phyloP scores from a whole-genome alignment of 2,797 vertebrate genomes.

The Notolabrus celidotus region DNA sequence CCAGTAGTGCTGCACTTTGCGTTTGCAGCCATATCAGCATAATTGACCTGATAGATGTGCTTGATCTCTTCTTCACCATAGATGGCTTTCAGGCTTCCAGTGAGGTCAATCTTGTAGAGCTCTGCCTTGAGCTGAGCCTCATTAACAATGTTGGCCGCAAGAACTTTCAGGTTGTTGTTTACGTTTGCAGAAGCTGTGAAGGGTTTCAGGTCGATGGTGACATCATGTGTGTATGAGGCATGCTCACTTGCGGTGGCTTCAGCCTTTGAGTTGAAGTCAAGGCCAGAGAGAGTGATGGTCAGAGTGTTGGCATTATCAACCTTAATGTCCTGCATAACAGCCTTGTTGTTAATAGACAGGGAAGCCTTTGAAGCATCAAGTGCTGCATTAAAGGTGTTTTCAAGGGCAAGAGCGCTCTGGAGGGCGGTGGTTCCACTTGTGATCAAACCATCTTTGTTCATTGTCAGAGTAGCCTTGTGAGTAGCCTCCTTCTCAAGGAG shows the following conservation, averaged over 20 bases:
- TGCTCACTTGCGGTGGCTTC: conserved; percentile 83
- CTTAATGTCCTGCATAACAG: conserved; percentile 82
- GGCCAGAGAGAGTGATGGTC: conserved; percentile 81
- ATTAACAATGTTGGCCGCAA: conserved; percentile 81
- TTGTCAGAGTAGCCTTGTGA: conserved; percentile 87
- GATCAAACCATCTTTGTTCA: conserved; percentile 86
- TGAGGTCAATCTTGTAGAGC: conserved; percentile 87
- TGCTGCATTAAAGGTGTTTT: conserved; percentile 87
- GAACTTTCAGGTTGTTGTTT: conserved; percentile 87
- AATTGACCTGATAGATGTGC: conserved; percentile 88
- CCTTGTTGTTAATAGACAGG: conserved; percentile 85
- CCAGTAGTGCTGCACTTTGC: conserved; percentile 90
- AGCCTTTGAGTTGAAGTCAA: conserved; percentile 87
- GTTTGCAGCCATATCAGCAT: conserved; percentile 83
- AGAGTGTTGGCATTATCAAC: conserved; percentile 88
- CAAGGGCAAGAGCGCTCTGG: conserved; percentile 86
- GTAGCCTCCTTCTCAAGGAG: conserved; percentile 85
- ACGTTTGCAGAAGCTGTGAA: conserved; percentile 84
- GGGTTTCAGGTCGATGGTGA: conserved; percentile 87
- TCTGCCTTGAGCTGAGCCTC: conserved; percentile 87
- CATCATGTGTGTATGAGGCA: conserved; percentile 88
- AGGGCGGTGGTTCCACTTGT: conserved; percentile 88
- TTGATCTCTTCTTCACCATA: conserved; percentile 87
- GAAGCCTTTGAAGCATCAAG: conserved; percentile 86
- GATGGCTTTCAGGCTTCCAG: conserved; percentile 86